phyloP scores from a whole-genome alignment of 1,140 invertebrate species.

The Dreissena rostriformis region DNA sequence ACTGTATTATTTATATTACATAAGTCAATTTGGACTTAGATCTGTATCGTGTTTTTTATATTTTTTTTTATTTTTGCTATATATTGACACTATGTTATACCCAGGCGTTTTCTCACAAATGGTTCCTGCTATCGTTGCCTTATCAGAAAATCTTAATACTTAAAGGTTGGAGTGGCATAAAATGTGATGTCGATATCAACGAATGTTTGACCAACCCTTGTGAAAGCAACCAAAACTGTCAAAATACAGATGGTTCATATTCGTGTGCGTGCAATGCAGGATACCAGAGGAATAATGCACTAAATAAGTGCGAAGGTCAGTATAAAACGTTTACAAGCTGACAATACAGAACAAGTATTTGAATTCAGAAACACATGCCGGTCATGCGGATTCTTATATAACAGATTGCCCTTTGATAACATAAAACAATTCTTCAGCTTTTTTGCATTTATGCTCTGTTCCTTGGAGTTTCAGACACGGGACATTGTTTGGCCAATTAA shows the following conservation, averaged over 20 bases:
- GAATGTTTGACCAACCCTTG: constrained; percentile 18
- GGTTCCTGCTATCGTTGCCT: not conserved
- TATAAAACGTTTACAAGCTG: not conserved
- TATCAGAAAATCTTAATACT: not conserved
- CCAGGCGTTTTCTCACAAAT: not conserved
- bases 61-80: not conserved
- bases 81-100: not conserved
- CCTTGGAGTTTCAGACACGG: too few relatives aligned
- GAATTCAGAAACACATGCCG: not conserved
- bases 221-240: constrained; percentile 40
- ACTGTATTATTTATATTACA: too few relatives aligned
- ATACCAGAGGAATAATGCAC: constrained; percentile 21
- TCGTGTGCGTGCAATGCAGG: constrained; percentile 54
- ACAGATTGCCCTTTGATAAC: too few relatives aligned
- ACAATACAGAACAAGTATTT: too few relatives aligned
- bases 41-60: not conserved
- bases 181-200: constrained; percentile 10
- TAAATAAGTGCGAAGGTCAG: constrained; percentile 19
- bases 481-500: too few relatives aligned
- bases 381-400: too few relatives aligned
- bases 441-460: too few relatives aligned
- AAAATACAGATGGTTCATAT: constrained; percentile 57
- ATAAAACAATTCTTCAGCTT: too few relatives aligned
- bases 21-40: too few relatives aligned
- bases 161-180: constrained; percentile 14